Evolutionary conservation across 2,113 vertebrate species (phyloP).

Genomic region (Xyrauchen texanus): DNA sequence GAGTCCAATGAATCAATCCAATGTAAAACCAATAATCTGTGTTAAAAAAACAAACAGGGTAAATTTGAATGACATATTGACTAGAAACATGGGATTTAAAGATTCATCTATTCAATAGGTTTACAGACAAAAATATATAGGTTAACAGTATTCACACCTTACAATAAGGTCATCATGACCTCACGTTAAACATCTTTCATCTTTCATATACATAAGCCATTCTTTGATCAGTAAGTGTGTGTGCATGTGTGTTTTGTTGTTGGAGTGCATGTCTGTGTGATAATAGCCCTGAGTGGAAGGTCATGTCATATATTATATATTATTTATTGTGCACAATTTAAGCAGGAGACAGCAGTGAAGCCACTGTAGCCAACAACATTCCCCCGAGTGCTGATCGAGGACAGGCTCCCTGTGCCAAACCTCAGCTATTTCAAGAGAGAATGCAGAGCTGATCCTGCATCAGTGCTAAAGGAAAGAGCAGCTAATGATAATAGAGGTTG

Average conservation of each 20-base stretch:
- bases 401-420: background rate
- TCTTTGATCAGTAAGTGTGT: slow-evolving; percentile 19
- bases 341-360: slow-evolving; percentile 19
- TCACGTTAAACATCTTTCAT: background rate
- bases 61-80: too few species aligned
- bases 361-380: slow-evolving; percentile 47
- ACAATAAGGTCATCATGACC: slow-evolving; percentile 7
- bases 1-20: too few species aligned
- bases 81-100: too few species aligned
- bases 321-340: slow-evolving; percentile 57
- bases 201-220: background rate
- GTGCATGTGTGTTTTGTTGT: background rate
- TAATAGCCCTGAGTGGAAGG: background rate
- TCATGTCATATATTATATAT: slow-evolving; percentile 59
- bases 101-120: too few species aligned
- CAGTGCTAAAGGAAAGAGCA: slow-evolving; percentile 22
- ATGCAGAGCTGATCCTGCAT: background rate
- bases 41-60: too few species aligned
- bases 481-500: slow-evolving; percentile 38
- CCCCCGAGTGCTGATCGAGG: slow-evolving; percentile 1
- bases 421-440: slow-evolving; percentile 7
- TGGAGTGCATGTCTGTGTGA: background rate
- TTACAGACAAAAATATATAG: background rate
- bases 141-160: background rate
- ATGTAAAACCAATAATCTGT: too few species aligned